Percentiles rank a stretch among this genome's conserved stretches.
Conservation (phyloP, 2,113 vertebrate species). For the Coregonus clupeaformis region DNA sequence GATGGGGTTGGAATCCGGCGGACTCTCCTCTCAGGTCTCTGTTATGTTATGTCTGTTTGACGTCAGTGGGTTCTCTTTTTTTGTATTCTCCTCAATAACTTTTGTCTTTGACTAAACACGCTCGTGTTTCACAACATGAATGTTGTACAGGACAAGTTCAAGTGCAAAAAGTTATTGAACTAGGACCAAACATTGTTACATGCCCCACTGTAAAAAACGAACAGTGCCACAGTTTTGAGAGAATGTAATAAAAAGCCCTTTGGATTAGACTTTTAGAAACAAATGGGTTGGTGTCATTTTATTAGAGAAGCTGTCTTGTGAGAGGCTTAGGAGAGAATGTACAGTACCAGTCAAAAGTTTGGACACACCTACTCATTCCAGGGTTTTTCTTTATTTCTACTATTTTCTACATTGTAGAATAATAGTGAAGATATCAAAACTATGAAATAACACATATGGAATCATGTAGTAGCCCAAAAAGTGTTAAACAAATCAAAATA, state of each 20-base stretch:
- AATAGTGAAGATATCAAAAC: too few relatives aligned
- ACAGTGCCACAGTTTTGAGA: conserved; percentile 16
- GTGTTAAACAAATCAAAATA: too few relatives aligned
- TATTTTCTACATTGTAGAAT: too few relatives aligned
- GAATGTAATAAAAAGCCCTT: conserved; percentile 21
- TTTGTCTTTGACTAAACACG: neutral
- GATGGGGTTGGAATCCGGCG: neutral
- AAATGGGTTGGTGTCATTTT: conserved; percentile 27
- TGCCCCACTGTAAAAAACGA: conserved; percentile 44
- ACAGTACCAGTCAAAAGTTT: too few relatives aligned
- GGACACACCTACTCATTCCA: too few relatives aligned
- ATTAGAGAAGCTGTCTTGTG: conserved; percentile 13
- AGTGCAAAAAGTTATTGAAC: conserved; percentile 23
- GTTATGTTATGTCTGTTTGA: neutral
- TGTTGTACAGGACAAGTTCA: conserved; percentile 26
- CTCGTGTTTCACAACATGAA: neutral
- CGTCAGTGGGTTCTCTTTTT: conserved; percentile 17
- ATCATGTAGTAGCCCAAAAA: too few relatives aligned
- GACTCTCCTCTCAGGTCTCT: neutral
- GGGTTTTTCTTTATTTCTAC: too few relatives aligned
- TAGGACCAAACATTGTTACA: conserved; percentile 23
- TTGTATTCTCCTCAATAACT: conserved; percentile 37
- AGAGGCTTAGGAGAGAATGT: neutral
- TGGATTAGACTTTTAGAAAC: conserved; percentile 29
- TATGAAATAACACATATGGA: too few relatives aligned